Conservation (phyloP, 2,113 vertebrate genomes). For the Gobius niger region DNA sequence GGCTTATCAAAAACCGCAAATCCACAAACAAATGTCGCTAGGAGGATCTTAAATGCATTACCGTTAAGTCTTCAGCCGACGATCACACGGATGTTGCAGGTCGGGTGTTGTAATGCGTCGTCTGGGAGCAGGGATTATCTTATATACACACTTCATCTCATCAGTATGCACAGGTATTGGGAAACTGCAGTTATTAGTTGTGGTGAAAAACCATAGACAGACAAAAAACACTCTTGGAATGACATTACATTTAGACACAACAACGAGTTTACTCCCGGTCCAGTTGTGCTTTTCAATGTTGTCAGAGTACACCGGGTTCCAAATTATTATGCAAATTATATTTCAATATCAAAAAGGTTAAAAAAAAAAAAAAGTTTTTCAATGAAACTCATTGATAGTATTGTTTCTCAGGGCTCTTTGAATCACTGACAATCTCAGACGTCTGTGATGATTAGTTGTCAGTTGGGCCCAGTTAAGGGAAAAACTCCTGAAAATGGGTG, state of each 20-base stretch:
- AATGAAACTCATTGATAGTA: no score
- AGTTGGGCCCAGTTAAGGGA: no score
- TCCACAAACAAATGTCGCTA: background rate
- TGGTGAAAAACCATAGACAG: conserved; percentile 1
- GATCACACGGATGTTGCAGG: background rate
- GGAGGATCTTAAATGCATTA: conserved; percentile 1
- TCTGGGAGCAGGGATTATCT: conserved; percentile 12
- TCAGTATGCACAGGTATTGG: conserved; percentile 8
- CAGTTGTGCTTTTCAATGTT: background rate
- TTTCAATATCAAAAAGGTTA: no score
- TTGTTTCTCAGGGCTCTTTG: no score
- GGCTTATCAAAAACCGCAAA: background rate
- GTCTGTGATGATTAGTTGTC: no score
- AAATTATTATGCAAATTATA: no score
- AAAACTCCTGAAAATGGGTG: no score
- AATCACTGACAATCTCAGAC: no score
- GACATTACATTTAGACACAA: background rate
- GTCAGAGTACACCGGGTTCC: no score
- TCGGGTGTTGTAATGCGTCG: conserved; percentile 7
- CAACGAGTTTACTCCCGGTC: background rate
- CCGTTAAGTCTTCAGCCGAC: conserved; percentile 26
- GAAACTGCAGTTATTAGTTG: conserved; percentile 18
- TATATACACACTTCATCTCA: conserved; percentile 36
- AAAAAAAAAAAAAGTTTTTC: no score
- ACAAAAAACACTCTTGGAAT: background rate